Evolutionary conservation across 1,140 invertebrate genomes (phyloP), one percentile per base, ranked within the genome.

Genomic region (Drosophila saltans): DNA sequence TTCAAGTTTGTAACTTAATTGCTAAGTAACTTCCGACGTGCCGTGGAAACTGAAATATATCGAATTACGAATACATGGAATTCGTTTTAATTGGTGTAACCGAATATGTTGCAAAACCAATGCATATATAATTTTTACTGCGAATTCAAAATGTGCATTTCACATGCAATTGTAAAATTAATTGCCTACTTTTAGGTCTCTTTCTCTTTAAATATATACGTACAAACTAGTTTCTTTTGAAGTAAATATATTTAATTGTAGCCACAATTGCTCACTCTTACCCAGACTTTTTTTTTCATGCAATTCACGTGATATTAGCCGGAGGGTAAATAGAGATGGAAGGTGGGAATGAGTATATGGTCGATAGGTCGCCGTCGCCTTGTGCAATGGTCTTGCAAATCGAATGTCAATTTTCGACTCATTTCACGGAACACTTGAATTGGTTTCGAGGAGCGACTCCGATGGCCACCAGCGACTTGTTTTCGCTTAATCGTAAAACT

Each of bases 371-470:
- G 33, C 33, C 33, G 45, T 48, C 45, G 45, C 73, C 43, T 36
- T 89, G 89, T 89, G 84, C 89, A 91, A 82, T 91, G 78, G 89
- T 89, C 89, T 84, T 70, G 81, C 82, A 91, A 91, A 91, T 91
- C 85, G 89, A 91, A 91, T 91, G 89, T 80, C 89, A 86, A 91
- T 91, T 91, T 83, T 85, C 81, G 81, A 91, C 76, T 91, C 84
- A 91, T 91, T 91, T 91, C 90, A 91, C 89, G 89, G 83, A 91
- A 91, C 89, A 91, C 83, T 91, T 90, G 81, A 86, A 90, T 74
- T 90, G 72, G 72, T 77, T 81, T 52, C 21, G 40, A 16, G 10
- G 24, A 28, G 24, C 40, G 24, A 26, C 10, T 33, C 24, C 43
- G 39, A 24, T 11, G 21, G 61, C 30, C 43, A 45, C 36, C 21